Conservation (phyloP, 2,113 vertebrate genomes). For the Sinocyclocheilus grahami region DNA sequence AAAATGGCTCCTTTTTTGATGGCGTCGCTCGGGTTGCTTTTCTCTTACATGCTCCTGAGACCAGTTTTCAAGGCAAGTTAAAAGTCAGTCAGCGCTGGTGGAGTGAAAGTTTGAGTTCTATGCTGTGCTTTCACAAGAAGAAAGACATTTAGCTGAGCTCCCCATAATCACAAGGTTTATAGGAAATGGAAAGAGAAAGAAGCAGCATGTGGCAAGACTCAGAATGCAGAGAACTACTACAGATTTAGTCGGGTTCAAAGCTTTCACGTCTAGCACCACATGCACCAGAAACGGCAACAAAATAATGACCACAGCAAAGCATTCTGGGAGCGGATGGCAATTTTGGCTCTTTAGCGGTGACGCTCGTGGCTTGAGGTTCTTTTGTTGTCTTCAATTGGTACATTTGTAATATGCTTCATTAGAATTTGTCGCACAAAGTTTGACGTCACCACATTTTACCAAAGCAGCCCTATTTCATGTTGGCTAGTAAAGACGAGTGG, state of each 20-base stretch:
- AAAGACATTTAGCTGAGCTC: constrained; percentile 28
- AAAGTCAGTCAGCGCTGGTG: constrained; percentile 18
- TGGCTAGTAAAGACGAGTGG: constrained; percentile 16
- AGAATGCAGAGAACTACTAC: constrained; percentile 25
- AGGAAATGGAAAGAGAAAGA: constrained; percentile 25
- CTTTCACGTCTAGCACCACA: background rate
- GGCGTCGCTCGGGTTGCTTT: background rate
- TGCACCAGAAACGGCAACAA: background rate
- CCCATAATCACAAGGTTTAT: constrained; percentile 40
- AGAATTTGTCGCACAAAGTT: background rate
- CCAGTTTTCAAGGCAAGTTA: constrained; percentile 26
- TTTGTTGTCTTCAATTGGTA: background rate
- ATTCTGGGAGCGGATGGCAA: constrained; percentile 4
- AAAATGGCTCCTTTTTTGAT: constrained; percentile 27
- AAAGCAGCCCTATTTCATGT: background rate
- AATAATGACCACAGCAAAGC: constrained; percentile 24
- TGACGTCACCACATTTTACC: background rate
- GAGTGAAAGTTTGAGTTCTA: constrained; percentile 22
- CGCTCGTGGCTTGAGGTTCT: background rate
- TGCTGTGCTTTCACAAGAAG: constrained; percentile 19
- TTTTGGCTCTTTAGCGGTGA: background rate
- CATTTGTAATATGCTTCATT: background rate
- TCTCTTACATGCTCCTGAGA: constrained; percentile 23
- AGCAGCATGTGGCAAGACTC: constrained; percentile 20
- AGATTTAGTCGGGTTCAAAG: constrained; percentile 28